Percentiles rank a stretch among this genome's conserved stretches.
Evolutionary conservation across 2,113 vertebrate genomes (phyloP).

Genomic region (Acrocephalus kingi): DNA sequence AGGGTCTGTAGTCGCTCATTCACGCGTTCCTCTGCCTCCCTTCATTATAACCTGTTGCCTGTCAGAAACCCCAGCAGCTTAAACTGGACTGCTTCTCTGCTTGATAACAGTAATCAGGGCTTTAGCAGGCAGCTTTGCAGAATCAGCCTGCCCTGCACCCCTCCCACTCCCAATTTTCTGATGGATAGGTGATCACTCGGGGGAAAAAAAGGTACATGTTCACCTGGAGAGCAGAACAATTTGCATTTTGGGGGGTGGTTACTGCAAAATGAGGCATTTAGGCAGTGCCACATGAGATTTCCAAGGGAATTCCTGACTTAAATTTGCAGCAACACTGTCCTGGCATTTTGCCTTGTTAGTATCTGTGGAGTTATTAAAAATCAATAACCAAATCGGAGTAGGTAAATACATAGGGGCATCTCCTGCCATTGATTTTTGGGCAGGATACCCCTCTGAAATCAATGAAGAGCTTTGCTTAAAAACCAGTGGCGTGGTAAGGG

Average conservation of each 20-base stretch:
- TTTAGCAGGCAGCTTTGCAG: constrained; percentile 53
- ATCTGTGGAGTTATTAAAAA: constrained; percentile 29
- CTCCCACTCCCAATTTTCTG: constrained; percentile 22
- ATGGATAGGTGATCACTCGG: background rate
- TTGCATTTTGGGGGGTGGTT: background rate
- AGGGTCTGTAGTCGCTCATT: constrained; percentile 21
- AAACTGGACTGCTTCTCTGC: constrained; percentile 49
- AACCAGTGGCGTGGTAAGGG: background rate
- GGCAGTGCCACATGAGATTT: background rate
- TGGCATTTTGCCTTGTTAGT: background rate
- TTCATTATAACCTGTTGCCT: constrained; percentile 58
- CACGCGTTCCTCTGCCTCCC: constrained; percentile 8
- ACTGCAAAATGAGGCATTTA: background rate
- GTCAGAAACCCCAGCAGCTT: constrained; percentile 51
- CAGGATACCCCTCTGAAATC: constrained; percentile 5
- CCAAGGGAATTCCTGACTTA: background rate
- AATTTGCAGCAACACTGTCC: background rate
- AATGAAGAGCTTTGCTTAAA: constrained; percentile 17
- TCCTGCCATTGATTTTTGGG: constrained; percentile 7
- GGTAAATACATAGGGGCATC: background rate
- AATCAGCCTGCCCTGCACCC: background rate
- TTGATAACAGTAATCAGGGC: constrained; percentile 61
- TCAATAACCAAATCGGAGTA: background rate
- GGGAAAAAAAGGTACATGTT: background rate
- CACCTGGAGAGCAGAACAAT: background rate